phyloP scores from a whole-genome alignment of 2,888 invertebrate species.

The Minunthozetes semirufus region DNA sequence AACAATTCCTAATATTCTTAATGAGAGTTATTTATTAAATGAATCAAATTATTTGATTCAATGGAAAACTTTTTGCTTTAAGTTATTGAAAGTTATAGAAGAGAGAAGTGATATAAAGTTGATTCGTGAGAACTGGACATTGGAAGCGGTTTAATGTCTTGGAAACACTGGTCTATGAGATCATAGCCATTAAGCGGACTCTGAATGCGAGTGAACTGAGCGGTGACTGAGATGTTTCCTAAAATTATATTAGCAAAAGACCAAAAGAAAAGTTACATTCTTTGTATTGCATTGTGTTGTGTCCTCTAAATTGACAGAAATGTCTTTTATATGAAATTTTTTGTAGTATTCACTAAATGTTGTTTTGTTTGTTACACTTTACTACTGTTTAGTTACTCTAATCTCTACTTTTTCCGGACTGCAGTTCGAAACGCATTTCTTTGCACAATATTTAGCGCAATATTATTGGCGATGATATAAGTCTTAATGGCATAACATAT shows the following conservation, averaged over 20 bases:
- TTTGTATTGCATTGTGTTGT: neutral
- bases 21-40: too few relatives aligned
- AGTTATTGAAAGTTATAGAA: neutral
- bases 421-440: slow-evolving; percentile 12
- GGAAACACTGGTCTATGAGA: slow-evolving; percentile 28
- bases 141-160: slow-evolving; percentile 28
- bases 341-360: slow-evolving; percentile 2
- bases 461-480: slow-evolving; percentile 18
- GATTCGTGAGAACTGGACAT: slow-evolving; percentile 20
- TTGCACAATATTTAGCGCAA: slow-evolving; percentile 14
- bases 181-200: slow-evolving; percentile 12
- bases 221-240: slow-evolving; percentile 19
- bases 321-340: slow-evolving; percentile 15
- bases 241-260: slow-evolving; percentile 23
- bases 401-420: slow-evolving; percentile 23
- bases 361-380: neutral
- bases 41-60: too few relatives aligned
- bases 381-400: neutral
- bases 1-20: too few relatives aligned
- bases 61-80: too few relatives aligned
- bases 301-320: slow-evolving; percentile 21
- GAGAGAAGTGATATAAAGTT: slow-evolving; percentile 18
- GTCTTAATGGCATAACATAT: slow-evolving; percentile 24
- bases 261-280: slow-evolving; percentile 18
- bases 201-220: neutral